Percentiles rank a stretch among this genome's conserved stretches.
Conservation (phyloP, 2,113 vertebrate species). For the Ranitomeya variabilis region DNA sequence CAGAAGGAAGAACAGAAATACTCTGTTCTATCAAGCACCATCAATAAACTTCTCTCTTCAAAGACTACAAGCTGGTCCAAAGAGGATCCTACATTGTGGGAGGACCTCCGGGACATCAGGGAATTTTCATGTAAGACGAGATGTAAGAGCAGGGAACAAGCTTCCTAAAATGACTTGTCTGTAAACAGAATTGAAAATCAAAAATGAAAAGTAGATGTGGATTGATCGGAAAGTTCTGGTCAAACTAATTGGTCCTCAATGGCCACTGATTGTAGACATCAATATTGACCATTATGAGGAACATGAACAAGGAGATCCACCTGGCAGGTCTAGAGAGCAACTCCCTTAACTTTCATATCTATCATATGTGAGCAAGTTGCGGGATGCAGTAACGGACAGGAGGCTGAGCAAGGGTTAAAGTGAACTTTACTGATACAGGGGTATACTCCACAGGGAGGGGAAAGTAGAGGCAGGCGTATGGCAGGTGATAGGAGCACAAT, state of each 20-base stretch:
- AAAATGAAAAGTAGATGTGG: background rate
- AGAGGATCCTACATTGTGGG: background rate
- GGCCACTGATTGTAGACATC: background rate
- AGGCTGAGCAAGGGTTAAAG: too few species aligned
- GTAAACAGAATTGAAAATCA: background rate
- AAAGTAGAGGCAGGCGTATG: too few species aligned
- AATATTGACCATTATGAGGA: background rate
- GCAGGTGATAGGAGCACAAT: too few species aligned
- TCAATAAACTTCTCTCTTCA: slow-evolving; percentile 1
- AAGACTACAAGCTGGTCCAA: background rate
- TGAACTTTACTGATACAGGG: too few species aligned
- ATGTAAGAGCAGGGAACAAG: background rate
- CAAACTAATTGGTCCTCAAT: background rate
- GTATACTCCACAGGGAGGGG: too few species aligned
- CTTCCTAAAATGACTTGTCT: background rate
- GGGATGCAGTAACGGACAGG: too few species aligned
- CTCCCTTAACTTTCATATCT: too few species aligned
- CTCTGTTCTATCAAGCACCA: slow-evolving; percentile 12
- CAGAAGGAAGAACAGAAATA: background rate
- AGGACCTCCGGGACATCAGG: background rate
- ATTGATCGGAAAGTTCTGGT: background rate
- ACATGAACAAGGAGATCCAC: too few species aligned
- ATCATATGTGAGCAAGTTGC: too few species aligned
- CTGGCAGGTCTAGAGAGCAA: too few species aligned
- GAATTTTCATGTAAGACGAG: background rate